A percentile compares a stretch with the other conserved stretches of the same genome.
phyloP scores from a whole-genome alignment of 2,888 invertebrate genomes.

The Rhaphigaster nebulosa region DNA sequence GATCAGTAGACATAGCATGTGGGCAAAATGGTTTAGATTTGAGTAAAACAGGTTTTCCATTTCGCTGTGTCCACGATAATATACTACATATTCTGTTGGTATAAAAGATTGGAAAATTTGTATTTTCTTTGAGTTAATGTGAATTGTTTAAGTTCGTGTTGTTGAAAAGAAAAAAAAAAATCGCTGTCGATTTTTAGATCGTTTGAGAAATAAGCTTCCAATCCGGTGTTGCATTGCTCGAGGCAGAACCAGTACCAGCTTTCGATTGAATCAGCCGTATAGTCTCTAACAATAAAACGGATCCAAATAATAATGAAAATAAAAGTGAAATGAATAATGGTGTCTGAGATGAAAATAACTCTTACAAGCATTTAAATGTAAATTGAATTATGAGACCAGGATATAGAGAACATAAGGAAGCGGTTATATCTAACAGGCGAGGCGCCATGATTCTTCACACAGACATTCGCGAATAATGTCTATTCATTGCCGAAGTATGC shows the following conservation, averaged over 20 bases:
- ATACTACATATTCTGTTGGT: too few relatives aligned
- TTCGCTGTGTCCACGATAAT: too few relatives aligned
- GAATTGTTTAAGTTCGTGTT: too few relatives aligned
- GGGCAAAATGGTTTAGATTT: too few relatives aligned
- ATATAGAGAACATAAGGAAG: slow-evolving; percentile 13
- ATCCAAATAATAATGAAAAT: neutral
- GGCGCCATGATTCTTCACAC: slow-evolving; percentile 23
- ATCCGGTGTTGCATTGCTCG: neutral
- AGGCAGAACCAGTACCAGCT: neutral
- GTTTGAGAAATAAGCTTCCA: neutral
- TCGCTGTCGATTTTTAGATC: neutral
- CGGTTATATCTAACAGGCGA: neutral
- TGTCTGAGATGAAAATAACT: neutral
- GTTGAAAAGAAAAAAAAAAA: too few relatives aligned
- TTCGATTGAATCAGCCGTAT: neutral
- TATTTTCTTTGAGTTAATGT: too few relatives aligned
- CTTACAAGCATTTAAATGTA: neutral
- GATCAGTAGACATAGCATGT: too few relatives aligned
- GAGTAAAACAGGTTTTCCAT: too few relatives aligned
- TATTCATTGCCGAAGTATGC: neutral
- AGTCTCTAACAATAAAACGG: neutral
- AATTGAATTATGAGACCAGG: slow-evolving; percentile 10
- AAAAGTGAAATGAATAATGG: slow-evolving; percentile 6
- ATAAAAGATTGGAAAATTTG: too few relatives aligned
- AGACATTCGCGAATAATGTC: neutral